Evolutionary conservation across 2,888 invertebrate species (phyloP).

Genomic region (Amblyjoppa proteus): DNA sequence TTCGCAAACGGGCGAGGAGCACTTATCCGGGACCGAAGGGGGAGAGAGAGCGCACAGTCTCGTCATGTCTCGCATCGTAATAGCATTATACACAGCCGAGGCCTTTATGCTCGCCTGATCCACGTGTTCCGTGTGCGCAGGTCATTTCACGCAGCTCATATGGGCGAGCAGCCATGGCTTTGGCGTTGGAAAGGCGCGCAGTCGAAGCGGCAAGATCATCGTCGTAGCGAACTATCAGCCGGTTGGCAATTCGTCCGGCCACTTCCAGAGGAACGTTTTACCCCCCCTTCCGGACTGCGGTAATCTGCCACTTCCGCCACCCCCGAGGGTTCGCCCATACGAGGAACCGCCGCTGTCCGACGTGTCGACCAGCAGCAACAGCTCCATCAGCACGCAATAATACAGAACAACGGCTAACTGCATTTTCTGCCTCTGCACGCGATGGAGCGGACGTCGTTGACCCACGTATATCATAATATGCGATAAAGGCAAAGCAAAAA

Average conservation of each 20-base stretch:
- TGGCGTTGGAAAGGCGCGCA: constrained; percentile 93
- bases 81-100: constrained; percentile 7
- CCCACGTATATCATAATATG: constrained; percentile 19
- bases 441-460: constrained; percentile 75
- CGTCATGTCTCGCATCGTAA: constrained; percentile 1
- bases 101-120: constrained; percentile 69
- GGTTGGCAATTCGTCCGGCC: constrained; percentile 91
- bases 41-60: not conserved
- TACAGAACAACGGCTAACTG: constrained; percentile 78
- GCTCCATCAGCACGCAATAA: constrained; percentile 79
- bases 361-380: constrained; percentile 75
- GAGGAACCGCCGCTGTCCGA: constrained; percentile 72
- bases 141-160: constrained; percentile 95
- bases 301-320: constrained; percentile 83
- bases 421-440: constrained; percentile 80
- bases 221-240: constrained; percentile 95
- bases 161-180: constrained; percentile 92
- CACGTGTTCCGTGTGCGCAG: constrained; percentile 84
- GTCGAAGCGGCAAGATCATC: constrained; percentile 91
- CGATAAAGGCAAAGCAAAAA: not conserved
- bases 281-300: constrained; percentile 89
- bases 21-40: not conserved
- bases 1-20: not conserved
- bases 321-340: constrained; percentile 73
- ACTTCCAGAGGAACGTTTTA: constrained; percentile 92